Conservation (phyloP, 1,140 invertebrate genomes). For the Tribolium madens region DNA sequence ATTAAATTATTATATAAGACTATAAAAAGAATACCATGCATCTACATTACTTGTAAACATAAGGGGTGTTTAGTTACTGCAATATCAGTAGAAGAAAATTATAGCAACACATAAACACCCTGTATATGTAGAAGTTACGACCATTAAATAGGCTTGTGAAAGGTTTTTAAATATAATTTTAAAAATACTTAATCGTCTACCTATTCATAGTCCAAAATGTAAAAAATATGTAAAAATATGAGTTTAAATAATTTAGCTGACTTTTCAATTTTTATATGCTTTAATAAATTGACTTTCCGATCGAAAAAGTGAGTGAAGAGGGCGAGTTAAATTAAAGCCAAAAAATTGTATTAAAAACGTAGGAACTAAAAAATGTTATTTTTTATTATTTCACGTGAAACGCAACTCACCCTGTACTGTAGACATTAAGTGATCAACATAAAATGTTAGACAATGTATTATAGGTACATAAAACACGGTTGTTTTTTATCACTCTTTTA, state of each 20-base stretch:
- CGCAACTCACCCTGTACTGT: background rate
- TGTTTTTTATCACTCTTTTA: background rate
- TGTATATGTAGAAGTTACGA: constrained; percentile 6
- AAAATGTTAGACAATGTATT: background rate
- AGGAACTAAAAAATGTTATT: too few species aligned
- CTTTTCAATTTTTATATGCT: background rate
- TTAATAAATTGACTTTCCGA: too few species aligned
- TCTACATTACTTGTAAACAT: constrained; percentile 16
- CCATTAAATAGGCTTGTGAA: constrained; percentile 13
- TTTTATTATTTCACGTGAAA: background rate
- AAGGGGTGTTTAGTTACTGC: constrained; percentile 11
- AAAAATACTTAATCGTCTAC: background rate
- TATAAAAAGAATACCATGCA: constrained; percentile 14
- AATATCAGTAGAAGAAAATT: background rate
- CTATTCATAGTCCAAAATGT: background rate
- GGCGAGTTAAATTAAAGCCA: too few species aligned
- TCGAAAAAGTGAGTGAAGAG: too few species aligned
- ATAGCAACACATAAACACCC: background rate
- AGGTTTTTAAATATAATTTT: background rate
- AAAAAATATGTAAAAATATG: constrained; percentile 1
- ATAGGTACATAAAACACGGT: background rate
- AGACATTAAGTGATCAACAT: background rate
- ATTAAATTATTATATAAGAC: background rate
- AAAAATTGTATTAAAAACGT: too few species aligned
- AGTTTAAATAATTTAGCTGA: background rate